A percentile compares a stretch with the other conserved stretches of the same genome.
These are phyloP conservation scores for Alauda arvensis DNA, from an alignment of 2,797 vertebrate species.

Conservation along the genomic window DNA sequence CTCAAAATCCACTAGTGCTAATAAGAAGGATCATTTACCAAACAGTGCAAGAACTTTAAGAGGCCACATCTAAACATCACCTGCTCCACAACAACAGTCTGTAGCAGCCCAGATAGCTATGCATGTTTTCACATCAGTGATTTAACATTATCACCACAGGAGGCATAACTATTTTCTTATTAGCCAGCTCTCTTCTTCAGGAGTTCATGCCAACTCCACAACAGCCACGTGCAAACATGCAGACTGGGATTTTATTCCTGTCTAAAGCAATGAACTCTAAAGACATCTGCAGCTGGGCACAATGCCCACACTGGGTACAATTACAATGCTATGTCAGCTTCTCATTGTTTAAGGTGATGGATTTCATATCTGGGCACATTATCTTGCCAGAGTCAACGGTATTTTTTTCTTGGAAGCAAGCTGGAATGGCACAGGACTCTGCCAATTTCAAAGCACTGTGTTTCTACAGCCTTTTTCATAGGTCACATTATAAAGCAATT, in stretches of 20 bases:
- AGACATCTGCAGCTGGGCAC: slow-evolving; percentile 41
- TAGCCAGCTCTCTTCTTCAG: slow-evolving; percentile 43
- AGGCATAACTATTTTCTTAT: slow-evolving; percentile 17
- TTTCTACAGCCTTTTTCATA: background rate
- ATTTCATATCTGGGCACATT: slow-evolving; percentile 48
- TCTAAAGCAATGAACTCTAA: slow-evolving; percentile 44
- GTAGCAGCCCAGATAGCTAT: background rate
- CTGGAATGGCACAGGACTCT: background rate
- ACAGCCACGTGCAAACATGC: slow-evolving; percentile 10
- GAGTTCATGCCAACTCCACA: slow-evolving; percentile 29
- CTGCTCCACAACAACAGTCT: background rate
- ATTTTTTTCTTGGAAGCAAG: slow-evolving; percentile 41
- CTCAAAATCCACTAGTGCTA: background rate
- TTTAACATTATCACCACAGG: slow-evolving; percentile 11
- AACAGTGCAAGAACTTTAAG: background rate
- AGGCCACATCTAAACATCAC: background rate
- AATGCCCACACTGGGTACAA: slow-evolving; percentile 35
- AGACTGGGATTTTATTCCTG: slow-evolving; percentile 39
- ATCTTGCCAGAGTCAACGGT: slow-evolving; percentile 14
- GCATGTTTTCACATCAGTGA: slow-evolving; percentile 40
- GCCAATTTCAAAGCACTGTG: background rate
- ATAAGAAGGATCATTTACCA: background rate
- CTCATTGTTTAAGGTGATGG: slow-evolving; percentile 45
- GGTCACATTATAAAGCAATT: slow-evolving; percentile 38
- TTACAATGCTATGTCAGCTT: slow-evolving; percentile 51